These are phyloP conservation scores for Pangasianodon gigas DNA, from an alignment of 2,113 vertebrate genomes.

Conservation along the genomic window DNA sequence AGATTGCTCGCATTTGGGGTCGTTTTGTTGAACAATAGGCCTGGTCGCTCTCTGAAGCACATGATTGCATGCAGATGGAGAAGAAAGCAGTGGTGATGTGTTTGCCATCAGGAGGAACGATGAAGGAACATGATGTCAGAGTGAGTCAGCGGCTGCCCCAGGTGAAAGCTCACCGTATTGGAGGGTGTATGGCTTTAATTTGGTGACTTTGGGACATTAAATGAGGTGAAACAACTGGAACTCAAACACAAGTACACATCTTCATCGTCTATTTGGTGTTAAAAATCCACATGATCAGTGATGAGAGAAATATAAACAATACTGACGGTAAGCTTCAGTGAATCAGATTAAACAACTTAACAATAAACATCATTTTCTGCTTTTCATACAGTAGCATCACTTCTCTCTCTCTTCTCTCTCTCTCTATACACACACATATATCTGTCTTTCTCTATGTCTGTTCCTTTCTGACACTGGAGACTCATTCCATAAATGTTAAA, in stretches of 20 bases:
- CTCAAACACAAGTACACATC: background rate
- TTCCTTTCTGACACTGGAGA: background rate
- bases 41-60: slow-evolving; percentile 71
- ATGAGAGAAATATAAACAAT: background rate
- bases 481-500: background rate
- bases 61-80: slow-evolving; percentile 81
- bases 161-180: slow-evolving; percentile 36
- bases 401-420: background rate
- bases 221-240: background rate
- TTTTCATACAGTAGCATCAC: background rate
- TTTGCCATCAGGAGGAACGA: slow-evolving; percentile 68
- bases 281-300: background rate
- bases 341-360: background rate
- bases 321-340: background rate
- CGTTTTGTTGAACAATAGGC: slow-evolving; percentile 71
- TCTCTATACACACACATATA: background rate
- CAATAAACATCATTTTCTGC: background rate
- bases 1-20: slow-evolving; percentile 78
- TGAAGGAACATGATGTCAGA: slow-evolving; percentile 75
- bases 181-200: background rate
- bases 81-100: slow-evolving; percentile 70
- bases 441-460: background rate
- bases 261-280: background rate
- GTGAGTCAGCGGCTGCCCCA: slow-evolving; percentile 68
- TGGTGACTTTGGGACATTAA: slow-evolving; percentile 16